These are phyloP conservation scores for Charina bottae DNA, from an alignment of 2,113 vertebrate genomes.

Conservation along the genomic window DNA sequence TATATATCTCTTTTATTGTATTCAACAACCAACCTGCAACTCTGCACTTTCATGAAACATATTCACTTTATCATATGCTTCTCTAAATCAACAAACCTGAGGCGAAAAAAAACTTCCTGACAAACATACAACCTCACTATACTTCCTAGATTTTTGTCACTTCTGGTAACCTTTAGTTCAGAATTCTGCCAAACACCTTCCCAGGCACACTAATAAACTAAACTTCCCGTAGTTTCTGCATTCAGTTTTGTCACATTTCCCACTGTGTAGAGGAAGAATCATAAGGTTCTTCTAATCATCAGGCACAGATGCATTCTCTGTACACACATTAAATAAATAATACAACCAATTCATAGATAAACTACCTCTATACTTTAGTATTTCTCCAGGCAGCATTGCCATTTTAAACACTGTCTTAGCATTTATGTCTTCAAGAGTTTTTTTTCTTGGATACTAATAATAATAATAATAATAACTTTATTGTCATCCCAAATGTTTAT, in stretches of 20 bases:
- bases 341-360: not conserved
- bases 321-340: not conserved
- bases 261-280: not conserved
- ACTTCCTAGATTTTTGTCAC: not conserved
- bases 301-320: not conserved
- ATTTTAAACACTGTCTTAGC: not conserved
- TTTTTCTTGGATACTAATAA: not conserved
- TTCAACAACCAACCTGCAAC: not conserved
- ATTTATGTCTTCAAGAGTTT: not conserved
- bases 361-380: not conserved
- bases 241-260: not conserved
- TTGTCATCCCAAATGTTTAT: too few species aligned
- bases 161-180: not conserved
- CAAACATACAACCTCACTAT: not conserved
- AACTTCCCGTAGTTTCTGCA: not conserved
- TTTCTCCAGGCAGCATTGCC: not conserved
- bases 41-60: not conserved
- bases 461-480: too few species aligned
- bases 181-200: not conserved
- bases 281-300: not conserved
- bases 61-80: not conserved
- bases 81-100: not conserved
- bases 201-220: not conserved
- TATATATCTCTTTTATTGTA: not conserved
- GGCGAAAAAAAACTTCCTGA: not conserved